Conservation (phyloP, 2,113 vertebrate genomes). For the Probosciger aterrimus region DNA sequence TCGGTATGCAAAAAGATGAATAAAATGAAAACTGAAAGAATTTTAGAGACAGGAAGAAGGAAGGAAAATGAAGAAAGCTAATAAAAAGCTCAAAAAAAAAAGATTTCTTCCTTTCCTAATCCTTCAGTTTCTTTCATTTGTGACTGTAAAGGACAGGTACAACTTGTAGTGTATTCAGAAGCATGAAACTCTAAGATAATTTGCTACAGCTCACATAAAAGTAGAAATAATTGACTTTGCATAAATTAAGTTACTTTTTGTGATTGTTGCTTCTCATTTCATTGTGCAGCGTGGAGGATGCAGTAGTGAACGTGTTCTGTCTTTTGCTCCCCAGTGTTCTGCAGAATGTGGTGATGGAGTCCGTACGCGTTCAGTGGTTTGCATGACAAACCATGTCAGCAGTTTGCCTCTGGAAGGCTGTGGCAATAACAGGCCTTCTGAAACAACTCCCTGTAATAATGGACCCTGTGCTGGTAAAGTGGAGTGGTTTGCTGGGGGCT, state of each 20-base stretch:
- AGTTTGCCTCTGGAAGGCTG: conserved; percentile 92
- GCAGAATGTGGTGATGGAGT: conserved; percentile 87
- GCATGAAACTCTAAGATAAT: not conserved
- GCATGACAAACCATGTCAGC: conserved; percentile 88
- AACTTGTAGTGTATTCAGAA: not conserved
- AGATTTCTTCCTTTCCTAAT: not conserved
- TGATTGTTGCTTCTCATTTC: not conserved
- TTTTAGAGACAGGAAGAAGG: not conserved
- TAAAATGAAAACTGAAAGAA: not conserved
- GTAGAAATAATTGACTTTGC: not conserved
- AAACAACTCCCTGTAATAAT: conserved; percentile 81
- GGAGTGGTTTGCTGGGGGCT: conserved; percentile 93
- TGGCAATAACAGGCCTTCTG: conserved; percentile 81
- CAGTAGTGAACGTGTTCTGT: fast-evolving
- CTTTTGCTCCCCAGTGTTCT: conserved; percentile 80
- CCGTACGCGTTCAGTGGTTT: conserved; percentile 83
- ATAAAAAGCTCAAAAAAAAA: not conserved
- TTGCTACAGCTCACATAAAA: not conserved
- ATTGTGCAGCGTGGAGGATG: fast-evolving
- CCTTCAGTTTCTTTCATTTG: not conserved
- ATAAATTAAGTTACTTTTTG: fast-evolving
- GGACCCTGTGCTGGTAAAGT: conserved; percentile 87
- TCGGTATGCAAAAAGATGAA: not conserved
- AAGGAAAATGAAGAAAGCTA: not conserved
- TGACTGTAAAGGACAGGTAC: not conserved